Percentiles rank a stretch among this genome's conserved stretches.
Evolutionary conservation across 2,797 vertebrate species (phyloP).

Genomic region (Pterois miles): DNA sequence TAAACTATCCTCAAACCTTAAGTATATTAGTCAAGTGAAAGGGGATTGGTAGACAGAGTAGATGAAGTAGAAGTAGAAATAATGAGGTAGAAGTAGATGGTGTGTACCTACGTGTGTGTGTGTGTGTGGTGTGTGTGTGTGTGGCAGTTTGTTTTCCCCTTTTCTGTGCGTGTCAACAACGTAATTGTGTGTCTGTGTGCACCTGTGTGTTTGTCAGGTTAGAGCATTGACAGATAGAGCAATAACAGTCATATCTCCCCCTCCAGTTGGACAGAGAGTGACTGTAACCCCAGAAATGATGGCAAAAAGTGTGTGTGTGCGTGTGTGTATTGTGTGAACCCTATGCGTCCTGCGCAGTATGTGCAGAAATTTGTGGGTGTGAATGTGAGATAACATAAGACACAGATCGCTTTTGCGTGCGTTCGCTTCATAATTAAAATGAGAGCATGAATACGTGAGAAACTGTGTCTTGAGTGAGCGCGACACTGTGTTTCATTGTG

Average conservation of each 20-base stretch:
- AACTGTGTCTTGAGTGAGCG: not conserved
- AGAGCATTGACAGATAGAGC: slow-evolving; percentile 36
- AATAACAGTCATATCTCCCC: slow-evolving; percentile 39
- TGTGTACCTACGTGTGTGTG: not conserved
- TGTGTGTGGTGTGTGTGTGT: not conserved
- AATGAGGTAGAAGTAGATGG: not conserved
- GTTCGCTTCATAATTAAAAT: not conserved
- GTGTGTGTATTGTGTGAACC: not conserved
- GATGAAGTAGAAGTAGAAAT: no score
- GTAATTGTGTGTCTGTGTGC: not conserved
- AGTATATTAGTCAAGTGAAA: no score
- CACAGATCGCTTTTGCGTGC: not conserved
- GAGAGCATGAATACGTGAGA: not conserved
- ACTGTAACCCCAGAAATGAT: slow-evolving; percentile 29
- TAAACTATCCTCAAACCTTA: no score
- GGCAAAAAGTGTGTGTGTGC: slow-evolving; percentile 8
- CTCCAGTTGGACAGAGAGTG: slow-evolving; percentile 24
- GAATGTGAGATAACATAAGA: not conserved
- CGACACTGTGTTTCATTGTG: not conserved
- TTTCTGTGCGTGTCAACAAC: not conserved
- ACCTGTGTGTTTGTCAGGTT: slow-evolving; percentile 16
- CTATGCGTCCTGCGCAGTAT: not conserved
- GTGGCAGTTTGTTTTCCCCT: not conserved
- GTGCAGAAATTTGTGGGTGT: not conserved
- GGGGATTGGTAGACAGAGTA: not conserved